Evolutionary conservation across 92 coral and sea anemone genomes (phyloP).

Genomic region (Ricordea florida): DNA sequence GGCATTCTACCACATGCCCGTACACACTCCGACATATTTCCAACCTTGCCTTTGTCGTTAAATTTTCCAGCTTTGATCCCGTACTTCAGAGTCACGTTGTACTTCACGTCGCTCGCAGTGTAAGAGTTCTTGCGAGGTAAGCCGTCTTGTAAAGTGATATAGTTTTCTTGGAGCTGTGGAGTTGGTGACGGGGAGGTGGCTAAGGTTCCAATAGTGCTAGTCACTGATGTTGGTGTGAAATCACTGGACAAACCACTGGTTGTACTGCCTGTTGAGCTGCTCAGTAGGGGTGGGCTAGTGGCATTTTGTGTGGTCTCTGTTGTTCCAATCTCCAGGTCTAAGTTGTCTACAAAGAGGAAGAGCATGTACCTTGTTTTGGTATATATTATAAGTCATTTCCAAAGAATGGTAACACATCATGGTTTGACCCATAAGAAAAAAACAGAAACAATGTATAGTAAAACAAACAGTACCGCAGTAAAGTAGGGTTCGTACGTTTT

Average conservation of each 20-base stretch:
- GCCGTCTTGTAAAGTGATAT: slow-evolving; percentile 54
- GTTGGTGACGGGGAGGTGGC: slow-evolving; percentile 18
- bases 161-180: slow-evolving; percentile 43
- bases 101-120: slow-evolving; percentile 66
- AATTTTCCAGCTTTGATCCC: slow-evolving; percentile 89
- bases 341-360: slow-evolving; percentile 21
- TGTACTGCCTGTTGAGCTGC: not conserved
- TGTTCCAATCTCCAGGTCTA: slow-evolving; percentile 3
- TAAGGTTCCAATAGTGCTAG: not conserved
- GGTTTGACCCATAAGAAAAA: no score
- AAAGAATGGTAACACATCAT: no score
- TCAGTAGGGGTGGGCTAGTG: not conserved
- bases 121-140: slow-evolving; percentile 62
- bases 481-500: no score
- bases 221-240: not conserved
- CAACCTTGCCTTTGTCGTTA: slow-evolving; percentile 73
- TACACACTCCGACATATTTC: slow-evolving; percentile 76
- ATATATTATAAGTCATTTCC: no score
- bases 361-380: no score
- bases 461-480: no score
- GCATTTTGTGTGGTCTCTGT: slow-evolving; percentile 8
- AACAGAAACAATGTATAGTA: no score
- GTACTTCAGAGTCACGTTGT: slow-evolving; percentile 72
- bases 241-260: not conserved
- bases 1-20: slow-evolving; percentile 75